These are phyloP conservation scores for Hymenochirus boettgeri DNA, from an alignment of 2,113 vertebrate species.

Conservation along the genomic window DNA sequence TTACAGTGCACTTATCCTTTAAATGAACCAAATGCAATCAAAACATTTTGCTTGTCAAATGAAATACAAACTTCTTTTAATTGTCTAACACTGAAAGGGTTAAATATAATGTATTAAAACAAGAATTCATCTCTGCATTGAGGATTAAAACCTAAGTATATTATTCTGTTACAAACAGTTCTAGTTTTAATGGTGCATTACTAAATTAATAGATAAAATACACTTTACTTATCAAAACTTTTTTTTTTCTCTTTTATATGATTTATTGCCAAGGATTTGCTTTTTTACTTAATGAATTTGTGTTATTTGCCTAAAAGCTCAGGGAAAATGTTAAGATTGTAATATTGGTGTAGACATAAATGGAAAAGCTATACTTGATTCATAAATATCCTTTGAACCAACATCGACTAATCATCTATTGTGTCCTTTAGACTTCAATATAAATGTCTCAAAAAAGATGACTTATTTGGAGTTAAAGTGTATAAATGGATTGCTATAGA, in stretches of 20 bases:
- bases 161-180: slow-evolving; percentile 11
- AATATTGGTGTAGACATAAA: slow-evolving; percentile 42
- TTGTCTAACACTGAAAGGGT: too few species aligned
- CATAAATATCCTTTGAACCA: slow-evolving; percentile 44
- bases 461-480: slow-evolving; percentile 36
- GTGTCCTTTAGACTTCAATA: slow-evolving; percentile 41
- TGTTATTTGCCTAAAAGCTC: slow-evolving; percentile 43
- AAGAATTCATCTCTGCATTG: background rate
- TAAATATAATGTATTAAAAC: too few species aligned
- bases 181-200: slow-evolving; percentile 35
- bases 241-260: slow-evolving; percentile 33
- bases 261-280: slow-evolving; percentile 41
- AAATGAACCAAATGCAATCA: too few species aligned
- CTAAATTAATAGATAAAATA: slow-evolving; percentile 40
- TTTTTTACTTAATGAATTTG: slow-evolving; percentile 42
- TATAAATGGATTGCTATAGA: slow-evolving; percentile 26
- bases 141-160: background rate
- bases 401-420: slow-evolving; percentile 41
- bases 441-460: slow-evolving; percentile 42
- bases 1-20: too few species aligned
- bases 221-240: slow-evolving; percentile 26
- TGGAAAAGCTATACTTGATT: slow-evolving; percentile 40
- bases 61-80: slow-evolving; percentile 3
- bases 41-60: too few species aligned
- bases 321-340: slow-evolving; percentile 40